phyloP scores from a whole-genome alignment of 2,797 vertebrate genomes.

The Merluccius polli region DNA sequence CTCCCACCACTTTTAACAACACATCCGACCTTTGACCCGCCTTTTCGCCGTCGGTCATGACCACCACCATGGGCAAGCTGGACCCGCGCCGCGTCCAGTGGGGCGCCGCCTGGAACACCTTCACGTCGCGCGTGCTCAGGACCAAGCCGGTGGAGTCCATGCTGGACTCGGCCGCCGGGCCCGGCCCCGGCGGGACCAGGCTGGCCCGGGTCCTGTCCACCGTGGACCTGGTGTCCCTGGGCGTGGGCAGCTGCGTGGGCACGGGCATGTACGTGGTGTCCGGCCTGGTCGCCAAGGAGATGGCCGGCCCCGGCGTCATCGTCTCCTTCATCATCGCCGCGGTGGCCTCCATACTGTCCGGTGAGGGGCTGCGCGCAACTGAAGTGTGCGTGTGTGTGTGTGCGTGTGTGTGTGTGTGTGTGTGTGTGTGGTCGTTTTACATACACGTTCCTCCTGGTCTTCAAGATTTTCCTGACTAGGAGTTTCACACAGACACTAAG shows the following conservation, averaged over 20 bases:
- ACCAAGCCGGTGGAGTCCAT: constrained; percentile 98
- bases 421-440: too few relatives aligned
- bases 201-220: constrained; percentile 93
- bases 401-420: too few relatives aligned
- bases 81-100: constrained; percentile 89
- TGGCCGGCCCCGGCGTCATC: constrained; percentile 95
- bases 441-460: too few relatives aligned
- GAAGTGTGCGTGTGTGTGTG: too few relatives aligned
- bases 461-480: too few relatives aligned
- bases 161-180: constrained; percentile 80
- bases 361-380: too few relatives aligned
- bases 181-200: constrained; percentile 74
- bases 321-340: constrained; percentile 98
- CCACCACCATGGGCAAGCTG: constrained; percentile 75
- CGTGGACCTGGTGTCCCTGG: constrained; percentile 91
- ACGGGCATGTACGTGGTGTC: constrained; percentile 98
- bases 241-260: too few relatives aligned
- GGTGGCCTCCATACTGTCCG: constrained; percentile 93
- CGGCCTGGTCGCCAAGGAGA: constrained; percentile 95
- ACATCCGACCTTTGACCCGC: constrained; percentile 23
- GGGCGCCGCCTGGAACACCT: constrained; percentile 80
- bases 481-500: background rate
- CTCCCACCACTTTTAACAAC: background rate
- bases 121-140: constrained; percentile 83
- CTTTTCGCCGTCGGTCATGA: constrained; percentile 73